Conservation (phyloP, 2,888 invertebrate genomes). For the Julus scanicus region DNA sequence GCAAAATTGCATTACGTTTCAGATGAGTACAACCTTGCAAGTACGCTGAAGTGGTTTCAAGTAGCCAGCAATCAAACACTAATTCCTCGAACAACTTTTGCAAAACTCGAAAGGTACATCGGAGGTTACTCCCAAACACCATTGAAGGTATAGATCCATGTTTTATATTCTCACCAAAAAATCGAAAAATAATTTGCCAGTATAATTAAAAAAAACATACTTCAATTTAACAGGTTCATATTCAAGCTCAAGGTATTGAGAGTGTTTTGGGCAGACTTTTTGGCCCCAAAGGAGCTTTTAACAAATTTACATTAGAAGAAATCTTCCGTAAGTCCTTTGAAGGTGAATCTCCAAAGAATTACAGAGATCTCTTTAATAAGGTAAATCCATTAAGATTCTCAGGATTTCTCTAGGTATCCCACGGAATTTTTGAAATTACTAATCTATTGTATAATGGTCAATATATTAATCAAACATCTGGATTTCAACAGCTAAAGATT, state of each 20-base stretch:
- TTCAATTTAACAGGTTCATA: neutral
- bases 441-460: neutral
- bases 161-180: neutral
- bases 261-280: constrained; percentile 51
- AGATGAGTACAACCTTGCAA: constrained; percentile 50
- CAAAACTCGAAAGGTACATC: constrained; percentile 2
- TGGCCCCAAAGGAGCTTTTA: constrained; percentile 52
- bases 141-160: constrained; percentile 23
- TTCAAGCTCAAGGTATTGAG: constrained; percentile 46
- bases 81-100: neutral
- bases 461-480: neutral
- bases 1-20: neutral
- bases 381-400: neutral
- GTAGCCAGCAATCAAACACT: constrained; percentile 51
- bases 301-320: neutral
- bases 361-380: constrained; percentile 48
- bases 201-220: neutral
- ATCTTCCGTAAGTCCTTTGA: constrained; percentile 44
- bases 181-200: neutral
- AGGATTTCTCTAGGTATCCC: no score
- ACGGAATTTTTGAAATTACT: neutral
- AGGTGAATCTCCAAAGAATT: constrained; percentile 46
- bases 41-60: neutral
- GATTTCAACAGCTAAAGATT: constrained; percentile 48
- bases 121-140: constrained; percentile 44